These are phyloP conservation scores for Ciconia maguari DNA, from an alignment of 2,113 vertebrate species.

Conservation along the genomic window DNA sequence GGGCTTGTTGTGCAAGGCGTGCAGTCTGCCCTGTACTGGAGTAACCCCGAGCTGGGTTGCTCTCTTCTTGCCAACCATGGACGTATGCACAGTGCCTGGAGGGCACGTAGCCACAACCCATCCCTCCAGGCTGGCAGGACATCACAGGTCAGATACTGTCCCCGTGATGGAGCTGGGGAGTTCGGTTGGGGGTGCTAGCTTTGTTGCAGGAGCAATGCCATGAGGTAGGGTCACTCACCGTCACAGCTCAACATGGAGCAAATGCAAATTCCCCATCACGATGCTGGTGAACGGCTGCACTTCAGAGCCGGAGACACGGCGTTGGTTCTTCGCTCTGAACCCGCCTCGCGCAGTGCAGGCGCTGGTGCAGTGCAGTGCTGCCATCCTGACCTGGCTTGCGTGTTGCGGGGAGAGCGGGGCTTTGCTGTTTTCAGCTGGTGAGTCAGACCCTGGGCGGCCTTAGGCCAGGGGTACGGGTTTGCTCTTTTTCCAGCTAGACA, in stretches of 20 bases:
- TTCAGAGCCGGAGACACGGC: background rate
- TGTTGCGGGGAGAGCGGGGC: background rate
- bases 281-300: fast-evolving
- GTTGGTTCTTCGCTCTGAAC: background rate
- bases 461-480: background rate
- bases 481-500: background rate
- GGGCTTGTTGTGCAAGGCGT: background rate
- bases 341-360: fast-evolving
- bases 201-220: background rate
- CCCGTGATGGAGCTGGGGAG: background rate
- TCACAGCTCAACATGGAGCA: fast-evolving
- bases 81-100: background rate
- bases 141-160: background rate
- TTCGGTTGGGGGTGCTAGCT: background rate
- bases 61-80: background rate
- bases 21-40: background rate
- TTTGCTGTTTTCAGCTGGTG: background rate
- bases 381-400: background rate
- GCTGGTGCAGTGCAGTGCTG: background rate
- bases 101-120: background rate
- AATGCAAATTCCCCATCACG: background rate
- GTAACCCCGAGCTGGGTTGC: background rate
- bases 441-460: background rate
- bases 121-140: background rate
- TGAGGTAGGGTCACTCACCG: too few relatives aligned